phyloP scores from a whole-genome alignment of 2,113 vertebrate genomes.

The Otis tarda region DNA sequence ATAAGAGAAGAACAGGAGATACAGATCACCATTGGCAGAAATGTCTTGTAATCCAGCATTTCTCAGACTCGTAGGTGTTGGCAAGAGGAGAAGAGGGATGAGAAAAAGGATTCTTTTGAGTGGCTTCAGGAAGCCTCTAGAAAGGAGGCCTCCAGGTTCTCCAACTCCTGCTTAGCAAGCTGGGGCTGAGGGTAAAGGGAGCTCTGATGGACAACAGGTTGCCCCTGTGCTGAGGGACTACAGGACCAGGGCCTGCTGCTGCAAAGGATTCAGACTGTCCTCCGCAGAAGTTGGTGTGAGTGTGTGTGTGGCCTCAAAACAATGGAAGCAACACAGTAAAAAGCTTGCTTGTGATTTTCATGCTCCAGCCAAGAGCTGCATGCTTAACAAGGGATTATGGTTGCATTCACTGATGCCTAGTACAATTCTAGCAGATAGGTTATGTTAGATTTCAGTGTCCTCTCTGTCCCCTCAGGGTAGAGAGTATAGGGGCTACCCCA shows the following conservation, averaged over 20 bases:
- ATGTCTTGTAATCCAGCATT: neutral
- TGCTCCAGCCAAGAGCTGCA: neutral
- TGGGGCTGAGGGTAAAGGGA: neutral
- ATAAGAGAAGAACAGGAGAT: neutral
- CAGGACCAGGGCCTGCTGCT: neutral
- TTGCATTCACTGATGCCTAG: neutral
- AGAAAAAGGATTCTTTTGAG: neutral
- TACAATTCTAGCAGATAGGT: neutral
- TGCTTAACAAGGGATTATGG: accelerated
- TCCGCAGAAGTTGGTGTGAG: neutral
- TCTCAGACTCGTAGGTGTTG: neutral
- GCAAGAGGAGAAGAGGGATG: neutral
- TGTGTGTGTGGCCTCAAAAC: neutral
- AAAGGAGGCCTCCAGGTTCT: neutral
- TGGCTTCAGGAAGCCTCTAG: conserved; percentile 28
- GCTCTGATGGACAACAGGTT: neutral
- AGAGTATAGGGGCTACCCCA: neutral
- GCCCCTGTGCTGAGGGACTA: neutral
- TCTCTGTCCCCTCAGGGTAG: neutral
- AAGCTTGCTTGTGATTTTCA: neutral
- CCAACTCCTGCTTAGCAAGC: neutral
- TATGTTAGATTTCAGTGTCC: neutral
- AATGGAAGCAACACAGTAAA: neutral
- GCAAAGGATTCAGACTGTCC: neutral
- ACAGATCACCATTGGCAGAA: neutral